Base-by-base conservation (phyloP, 53 echinoderm and acorn worm genomes). In the Luidia sarsii region DNA sequence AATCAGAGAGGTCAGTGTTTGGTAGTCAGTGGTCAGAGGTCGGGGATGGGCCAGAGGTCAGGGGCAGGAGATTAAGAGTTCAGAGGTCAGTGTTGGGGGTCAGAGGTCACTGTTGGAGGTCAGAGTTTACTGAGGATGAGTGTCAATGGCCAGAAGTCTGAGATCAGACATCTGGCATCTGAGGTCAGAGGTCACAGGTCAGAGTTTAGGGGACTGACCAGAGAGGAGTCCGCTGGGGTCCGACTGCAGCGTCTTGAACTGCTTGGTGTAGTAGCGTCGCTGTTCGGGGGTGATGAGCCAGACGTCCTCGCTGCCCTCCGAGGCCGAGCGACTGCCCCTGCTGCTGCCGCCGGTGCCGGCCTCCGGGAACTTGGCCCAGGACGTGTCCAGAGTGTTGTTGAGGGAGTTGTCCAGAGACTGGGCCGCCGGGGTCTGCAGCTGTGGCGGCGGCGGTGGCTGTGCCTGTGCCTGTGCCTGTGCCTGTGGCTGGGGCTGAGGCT, bases 271-370 rank as follows among this genome's bases (percentile, higher is more conserved):
- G 57, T 97, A 97, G 63, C 55, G 80, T 61, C 87, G 70, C 72
- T 93, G 97, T 48, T 97, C 93, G 7, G 83, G 80, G 56, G 83
- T 91, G 32, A 97, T 93, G 62, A 70, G 65, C 97, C 97, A 97
- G 28, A 93, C 89, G 48, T 97, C 91, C 51, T 97, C 97, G 38
- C 21, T 70, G 67, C 94, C 59, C 50, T 85, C 87, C 50, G 55
- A 46, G 29, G 16, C 14, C 33, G 46, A 22, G 36, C 41, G 1
- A 19, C 39, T 77, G 33, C 60, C 77, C 31, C 41, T 57, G 39
- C 60, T 45, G 48, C 77, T 61, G 14, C 43, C 59, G 9, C 50
- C 31, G 32, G n/a, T 56, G 21, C 37, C 39, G 37, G 41, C 61
- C 0, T 71, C 56, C 11, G 82, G 89, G 48, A 87, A 93, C 71